These are phyloP conservation scores for Paedocypris sp. DNA, from an alignment of 2,113 vertebrate genomes.

Conservation along the genomic window DNA sequence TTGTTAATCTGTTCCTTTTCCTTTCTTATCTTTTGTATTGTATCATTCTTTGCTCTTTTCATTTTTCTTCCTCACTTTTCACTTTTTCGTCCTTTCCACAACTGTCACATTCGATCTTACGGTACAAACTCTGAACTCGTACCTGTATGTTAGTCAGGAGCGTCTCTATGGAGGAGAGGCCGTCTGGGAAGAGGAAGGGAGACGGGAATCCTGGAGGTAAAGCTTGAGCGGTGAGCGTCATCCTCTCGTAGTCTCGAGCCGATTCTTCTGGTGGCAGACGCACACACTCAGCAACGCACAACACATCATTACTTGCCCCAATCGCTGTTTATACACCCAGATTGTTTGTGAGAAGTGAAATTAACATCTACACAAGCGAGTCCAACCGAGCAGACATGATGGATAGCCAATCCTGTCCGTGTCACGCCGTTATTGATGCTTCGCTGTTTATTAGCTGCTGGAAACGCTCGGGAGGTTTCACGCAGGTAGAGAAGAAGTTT, in stretches of 20 bases:
- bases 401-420: conserved; percentile 64
- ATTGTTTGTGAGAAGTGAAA: conserved; percentile 40
- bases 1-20: too few relatives aligned
- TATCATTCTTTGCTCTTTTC: too few relatives aligned
- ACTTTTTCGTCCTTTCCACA: too few relatives aligned
- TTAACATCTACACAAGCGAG: conserved; percentile 35
- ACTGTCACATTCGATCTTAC: too few relatives aligned
- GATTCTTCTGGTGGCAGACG: conserved; percentile 78
- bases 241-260: conserved; percentile 94
- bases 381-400: conserved; percentile 67
- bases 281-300: conserved; percentile 21
- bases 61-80: too few relatives aligned
- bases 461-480: conserved; percentile 64
- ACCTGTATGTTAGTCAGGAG: conserved; percentile 98
- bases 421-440: conserved; percentile 65
- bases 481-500: conserved; percentile 68
- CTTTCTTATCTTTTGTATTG: too few relatives aligned
- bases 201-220: conserved; percentile 93
- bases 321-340: conserved; percentile 34
- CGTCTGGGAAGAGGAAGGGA: conserved; percentile 96
- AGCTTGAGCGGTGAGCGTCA: conserved; percentile 85
- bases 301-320: conserved; percentile 25
- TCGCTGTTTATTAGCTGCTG: conserved; percentile 54
- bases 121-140: conserved; percentile 29
- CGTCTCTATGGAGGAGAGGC: conserved; percentile 97